phyloP scores from a whole-genome alignment of 2,888 invertebrate genomes.

The Protonemura montana region DNA sequence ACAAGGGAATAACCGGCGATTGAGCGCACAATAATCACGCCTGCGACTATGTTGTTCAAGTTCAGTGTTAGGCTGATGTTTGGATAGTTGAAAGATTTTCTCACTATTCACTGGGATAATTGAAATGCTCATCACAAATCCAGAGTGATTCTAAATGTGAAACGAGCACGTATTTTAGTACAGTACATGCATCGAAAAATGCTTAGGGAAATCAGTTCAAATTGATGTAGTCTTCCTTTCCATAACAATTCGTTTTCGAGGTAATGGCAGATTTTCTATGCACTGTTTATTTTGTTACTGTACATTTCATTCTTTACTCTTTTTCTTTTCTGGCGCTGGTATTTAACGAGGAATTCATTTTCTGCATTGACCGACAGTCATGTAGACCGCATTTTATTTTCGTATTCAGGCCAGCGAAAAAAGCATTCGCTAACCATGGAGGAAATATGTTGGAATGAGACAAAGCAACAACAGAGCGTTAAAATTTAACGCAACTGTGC shows the following conservation, averaged over 20 bases:
- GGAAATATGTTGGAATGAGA: neutral
- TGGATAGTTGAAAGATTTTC: neutral
- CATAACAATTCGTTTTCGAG: neutral
- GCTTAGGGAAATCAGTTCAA: slow-evolving; percentile 4
- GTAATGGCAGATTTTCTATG: neutral
- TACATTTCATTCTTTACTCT: neutral
- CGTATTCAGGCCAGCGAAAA: neutral
- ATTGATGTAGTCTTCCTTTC: neutral
- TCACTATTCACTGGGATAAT: neutral
- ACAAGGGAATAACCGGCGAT: neutral
- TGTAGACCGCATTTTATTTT: neutral
- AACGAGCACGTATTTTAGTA: neutral
- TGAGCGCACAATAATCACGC: neutral
- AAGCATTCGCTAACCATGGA: neutral
- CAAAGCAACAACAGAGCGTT: neutral
- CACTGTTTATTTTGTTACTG: neutral
- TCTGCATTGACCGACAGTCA: neutral
- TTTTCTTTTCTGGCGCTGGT: neutral
- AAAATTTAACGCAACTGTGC: neutral
- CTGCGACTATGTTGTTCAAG: neutral
- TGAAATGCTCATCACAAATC: neutral
- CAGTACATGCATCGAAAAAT: neutral
- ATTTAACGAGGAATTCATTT: slow-evolving; percentile 7
- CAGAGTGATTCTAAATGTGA: neutral
- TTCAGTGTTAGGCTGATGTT: neutral